Base-by-base conservation (phyloP, 2,888 invertebrate genomes). In the Gortyna flavago region DNA sequence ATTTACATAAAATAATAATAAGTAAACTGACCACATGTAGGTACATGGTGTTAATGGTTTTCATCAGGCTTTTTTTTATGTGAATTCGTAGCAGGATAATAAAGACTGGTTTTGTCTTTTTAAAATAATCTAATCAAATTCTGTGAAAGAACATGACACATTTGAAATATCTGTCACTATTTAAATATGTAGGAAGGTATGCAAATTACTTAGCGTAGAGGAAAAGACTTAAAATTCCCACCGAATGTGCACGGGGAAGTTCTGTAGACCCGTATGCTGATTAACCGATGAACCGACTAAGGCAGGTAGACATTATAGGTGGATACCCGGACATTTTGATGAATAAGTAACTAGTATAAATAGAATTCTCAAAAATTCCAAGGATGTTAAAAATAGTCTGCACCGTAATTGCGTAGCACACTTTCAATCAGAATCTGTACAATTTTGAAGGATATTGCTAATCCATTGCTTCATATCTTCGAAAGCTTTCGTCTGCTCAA, bases 221-320 rank as follows among this genome's bases (percentile, higher is more conserved):
- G 84, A 81, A 83, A 81, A 83, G 0, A 25, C 29, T 67, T 32
- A 51, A 81, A 59, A 51, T 32, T 78, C 62, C 25, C 16, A 6
- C 29, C 25, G 16, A 59, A 51, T 79, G 68, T 71, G 35, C 9
- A 3, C 72, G 81, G 84, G 84, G 81, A 81, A 84, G 84, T 81
- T 79, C 4, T 84, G 48, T n/a, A 57, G 35, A 25, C 71, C 41
- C 35, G 48, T 70, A 66, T 66, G 25, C 67, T 29, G 3, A 80
- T 69, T 67, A 51, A 57, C n/a, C 25, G 8, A 68, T 65, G 6
- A n/a, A n/a, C 51, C 41, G 35, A 61, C 16, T 57, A 62, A 44
- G 44, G 32, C 18, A 32, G 21, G 21, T 21, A 8, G 35, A 54
- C 1, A 61, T 66, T 54, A 32, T n/a, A 54, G 44, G 48, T 78